phyloP scores from a whole-genome alignment of 2,797 vertebrate genomes.

The Poecilia velifera region DNA sequence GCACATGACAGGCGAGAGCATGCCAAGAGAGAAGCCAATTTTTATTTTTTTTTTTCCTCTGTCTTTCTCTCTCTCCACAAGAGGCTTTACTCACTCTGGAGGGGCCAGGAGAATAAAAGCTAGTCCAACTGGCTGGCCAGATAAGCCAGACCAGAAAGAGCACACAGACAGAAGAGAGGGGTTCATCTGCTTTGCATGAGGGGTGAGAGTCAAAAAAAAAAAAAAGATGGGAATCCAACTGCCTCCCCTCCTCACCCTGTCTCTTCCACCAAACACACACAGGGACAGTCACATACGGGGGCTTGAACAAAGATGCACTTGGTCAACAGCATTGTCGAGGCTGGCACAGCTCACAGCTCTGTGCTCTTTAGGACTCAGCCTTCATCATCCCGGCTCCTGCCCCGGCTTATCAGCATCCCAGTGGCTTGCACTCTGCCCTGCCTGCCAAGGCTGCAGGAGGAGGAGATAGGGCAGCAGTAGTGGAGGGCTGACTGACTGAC shows the following conservation, averaged over 20 bases:
- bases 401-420: constrained; percentile 65
- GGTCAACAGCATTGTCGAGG: constrained; percentile 66
- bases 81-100: constrained; percentile 71
- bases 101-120: constrained; percentile 75
- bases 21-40: constrained; percentile 53
- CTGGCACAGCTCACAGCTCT: constrained; percentile 53
- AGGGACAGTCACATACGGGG: constrained; percentile 17
- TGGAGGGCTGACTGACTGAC: constrained; percentile 20
- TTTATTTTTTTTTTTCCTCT: constrained; percentile 7
- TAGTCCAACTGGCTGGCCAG: constrained; percentile 75
- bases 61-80: constrained; percentile 35
- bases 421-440: constrained; percentile 53
- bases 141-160: constrained; percentile 72
- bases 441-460: constrained; percentile 55
- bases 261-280: constrained; percentile 31
- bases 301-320: constrained; percentile 60
- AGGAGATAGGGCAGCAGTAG: constrained; percentile 38
- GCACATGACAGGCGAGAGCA: constrained; percentile 62
- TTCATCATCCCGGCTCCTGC: constrained; percentile 46
- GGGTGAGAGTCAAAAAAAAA: constrained; percentile 55
- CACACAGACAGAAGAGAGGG: constrained; percentile 48
- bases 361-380: constrained; percentile 37
- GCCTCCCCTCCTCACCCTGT: constrained; percentile 13
- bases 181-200: constrained; percentile 70
- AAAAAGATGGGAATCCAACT: constrained; percentile 31